Base-by-base conservation (phyloP, 2,113 vertebrate species). In the Felis catus region DNA sequence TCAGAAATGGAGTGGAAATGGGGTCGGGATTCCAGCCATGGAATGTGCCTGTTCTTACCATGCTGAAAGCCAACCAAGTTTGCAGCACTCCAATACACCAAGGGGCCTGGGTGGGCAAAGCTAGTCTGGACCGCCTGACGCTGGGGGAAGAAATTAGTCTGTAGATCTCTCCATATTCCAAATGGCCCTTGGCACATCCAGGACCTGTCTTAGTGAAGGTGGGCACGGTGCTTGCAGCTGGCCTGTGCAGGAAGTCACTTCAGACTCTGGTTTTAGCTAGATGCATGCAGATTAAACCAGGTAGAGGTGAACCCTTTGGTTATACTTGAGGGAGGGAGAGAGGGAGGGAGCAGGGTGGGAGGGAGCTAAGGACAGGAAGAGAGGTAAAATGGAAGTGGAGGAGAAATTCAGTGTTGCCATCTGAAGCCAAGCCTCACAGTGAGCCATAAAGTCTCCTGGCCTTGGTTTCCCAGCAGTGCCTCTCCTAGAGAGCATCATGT, bases 171-270 rank as follows among this genome's bases (percentile, higher is more conserved):
- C 15, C 1, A 1, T 7, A 27, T 8, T 53, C 53, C 68, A 23
- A 5, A n/a, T 5, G 21, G 39, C n/a, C 51, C 0, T 12, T n/a
- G 10, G 53, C 51, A 53, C 33, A 27, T 23, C 21, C 1, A 10
- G 33, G 45, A 16, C 31, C 58, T 63, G 41, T 73, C 18, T 25
- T 73, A 6, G 65, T 1, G 51, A n/a, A 11, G 16, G 23, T 1
- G 33, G 66, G 36, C 1, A 0, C 0, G 0, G 23, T 15, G 23
- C 33, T 5, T 25, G 23, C 5, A 7, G 3, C 1, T 8, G 41
- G 45, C 15, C 55, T 31, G 4, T 8, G 8, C 12, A 65, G 9
- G 58, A 25, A 29, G 31, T 5, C 51, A 63, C 9, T 58, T 76
- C 16, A 27, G 4, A 31, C 13, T 53, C 68, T 74, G 55, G 39